Conservation (phyloP, 2,797 vertebrate genomes). For the Macrochelys suwanniensis region DNA sequence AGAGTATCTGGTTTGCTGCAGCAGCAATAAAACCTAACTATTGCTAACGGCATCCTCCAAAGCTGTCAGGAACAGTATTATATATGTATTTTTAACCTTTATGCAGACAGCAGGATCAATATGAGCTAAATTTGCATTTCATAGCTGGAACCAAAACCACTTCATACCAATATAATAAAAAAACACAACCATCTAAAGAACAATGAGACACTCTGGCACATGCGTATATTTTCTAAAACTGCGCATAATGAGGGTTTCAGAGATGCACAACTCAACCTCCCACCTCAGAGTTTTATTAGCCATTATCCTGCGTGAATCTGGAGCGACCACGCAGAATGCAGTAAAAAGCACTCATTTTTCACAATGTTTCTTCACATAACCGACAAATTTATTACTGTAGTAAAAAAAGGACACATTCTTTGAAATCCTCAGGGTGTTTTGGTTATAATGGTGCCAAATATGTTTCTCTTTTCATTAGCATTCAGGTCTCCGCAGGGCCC, state of each 20-base stretch:
- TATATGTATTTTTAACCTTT: neutral
- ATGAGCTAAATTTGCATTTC: constrained; percentile 54
- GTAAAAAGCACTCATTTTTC: constrained; percentile 73
- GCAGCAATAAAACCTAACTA: constrained; percentile 48
- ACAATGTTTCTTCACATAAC: constrained; percentile 65
- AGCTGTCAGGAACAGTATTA: constrained; percentile 9
- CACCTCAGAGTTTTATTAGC: constrained; percentile 69
- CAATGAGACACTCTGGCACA: neutral
- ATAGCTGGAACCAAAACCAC: constrained; percentile 10
- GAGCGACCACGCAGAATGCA: constrained; percentile 54
- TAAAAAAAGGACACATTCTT: constrained; percentile 69
- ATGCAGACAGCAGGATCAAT: constrained; percentile 6
- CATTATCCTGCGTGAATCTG: constrained; percentile 66
- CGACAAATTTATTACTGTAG: constrained; percentile 75
- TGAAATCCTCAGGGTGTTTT: constrained; percentile 55
- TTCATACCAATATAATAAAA: constrained; percentile 38
- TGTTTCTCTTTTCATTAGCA: constrained; percentile 56
- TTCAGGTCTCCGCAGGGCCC: constrained; percentile 22
- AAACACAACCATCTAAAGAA: constrained; percentile 1
- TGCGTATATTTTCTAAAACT: constrained; percentile 6
- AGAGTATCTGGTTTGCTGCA: neutral
- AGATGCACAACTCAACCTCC: constrained; percentile 42
- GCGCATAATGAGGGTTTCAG: constrained; percentile 25
- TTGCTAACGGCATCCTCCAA: constrained; percentile 39
- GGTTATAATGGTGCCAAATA: constrained; percentile 48